phyloP scores from a whole-genome alignment of 2,797 vertebrate genomes.

The Ambastaia sidthimunki region DNA sequence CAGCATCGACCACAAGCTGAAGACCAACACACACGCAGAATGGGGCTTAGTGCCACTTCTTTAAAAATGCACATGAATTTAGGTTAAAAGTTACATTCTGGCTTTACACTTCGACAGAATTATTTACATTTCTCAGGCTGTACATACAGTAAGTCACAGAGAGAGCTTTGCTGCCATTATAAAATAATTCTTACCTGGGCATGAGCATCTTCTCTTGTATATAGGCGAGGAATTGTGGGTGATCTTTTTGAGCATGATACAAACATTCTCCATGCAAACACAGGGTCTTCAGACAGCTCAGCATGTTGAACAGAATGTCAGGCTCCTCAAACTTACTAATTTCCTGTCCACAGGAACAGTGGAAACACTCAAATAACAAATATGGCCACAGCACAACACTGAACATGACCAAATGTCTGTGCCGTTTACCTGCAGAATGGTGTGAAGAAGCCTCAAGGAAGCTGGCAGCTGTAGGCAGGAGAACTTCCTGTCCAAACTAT shows the following conservation, averaged over 20 bases:
- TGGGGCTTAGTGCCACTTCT: background rate
- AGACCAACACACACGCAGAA: conserved; percentile 4
- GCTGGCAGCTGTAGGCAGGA: conserved; percentile 95
- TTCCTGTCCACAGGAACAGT: conserved; percentile 77
- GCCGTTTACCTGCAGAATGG: conserved; percentile 90
- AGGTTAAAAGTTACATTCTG: background rate
- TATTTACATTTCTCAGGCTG: background rate
- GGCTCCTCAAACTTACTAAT: conserved; percentile 98
- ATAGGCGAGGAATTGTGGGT: conserved; percentile 91
- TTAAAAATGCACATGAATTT: background rate
- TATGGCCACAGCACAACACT: background rate
- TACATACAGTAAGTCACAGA: background rate
- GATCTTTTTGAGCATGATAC: conserved; percentile 91
- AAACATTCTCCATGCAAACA: conserved; percentile 97
- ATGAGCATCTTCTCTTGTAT: conserved; percentile 98
- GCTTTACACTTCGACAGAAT: background rate
- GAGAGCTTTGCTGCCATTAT: background rate
- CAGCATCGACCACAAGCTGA: conserved; percentile 94
- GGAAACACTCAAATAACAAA: background rate
- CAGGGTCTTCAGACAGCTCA: conserved; percentile 95
- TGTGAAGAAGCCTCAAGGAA: conserved; percentile 95
- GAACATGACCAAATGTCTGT: background rate
- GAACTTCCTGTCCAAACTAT: conserved; percentile 93
- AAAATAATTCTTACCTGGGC: conserved; percentile 80
- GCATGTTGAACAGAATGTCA: conserved; percentile 98